A percentile compares a stretch with the other conserved stretches of the same genome.
phyloP scores from a whole-genome alignment of 1,140 invertebrate genomes.

The Pemphigus obesinymphae region DNA sequence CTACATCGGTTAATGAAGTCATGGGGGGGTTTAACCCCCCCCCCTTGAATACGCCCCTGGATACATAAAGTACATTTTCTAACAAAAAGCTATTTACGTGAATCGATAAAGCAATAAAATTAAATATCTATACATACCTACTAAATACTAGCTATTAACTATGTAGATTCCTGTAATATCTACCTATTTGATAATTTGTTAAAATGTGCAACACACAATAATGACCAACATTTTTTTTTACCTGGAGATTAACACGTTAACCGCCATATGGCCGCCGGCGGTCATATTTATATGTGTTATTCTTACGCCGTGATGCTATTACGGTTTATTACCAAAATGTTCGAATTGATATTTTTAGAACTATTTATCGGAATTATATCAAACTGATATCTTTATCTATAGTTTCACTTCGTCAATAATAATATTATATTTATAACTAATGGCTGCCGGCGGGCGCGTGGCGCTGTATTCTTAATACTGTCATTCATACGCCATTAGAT shows the following conservation, averaged over 20 bases:
- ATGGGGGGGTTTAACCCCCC: no score
- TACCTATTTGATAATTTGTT: no score
- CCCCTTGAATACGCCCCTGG: no score
- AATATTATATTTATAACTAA: no score
- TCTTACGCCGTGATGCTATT: not conserved
- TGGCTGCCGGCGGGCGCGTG: not conserved
- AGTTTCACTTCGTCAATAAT: not conserved
- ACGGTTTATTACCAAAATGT: not conserved
- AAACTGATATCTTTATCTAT: not conserved
- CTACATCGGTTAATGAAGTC: not conserved
- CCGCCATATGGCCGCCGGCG: not conserved
- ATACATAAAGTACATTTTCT: no score
- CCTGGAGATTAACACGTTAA: not conserved
- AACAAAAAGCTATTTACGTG: no score
- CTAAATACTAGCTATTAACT: no score
- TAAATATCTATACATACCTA: no score
- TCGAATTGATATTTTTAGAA: not conserved
- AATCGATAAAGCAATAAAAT: no score
- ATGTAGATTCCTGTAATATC: no score
- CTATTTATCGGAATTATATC: not conserved
- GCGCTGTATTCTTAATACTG: not conserved
- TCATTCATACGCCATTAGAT: not conserved
- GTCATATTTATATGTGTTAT: not conserved
- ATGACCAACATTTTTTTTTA: no score
- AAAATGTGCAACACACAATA: no score